phyloP scores from a whole-genome alignment of 2,888 invertebrate genomes.

The Cantharis flavilabris region DNA sequence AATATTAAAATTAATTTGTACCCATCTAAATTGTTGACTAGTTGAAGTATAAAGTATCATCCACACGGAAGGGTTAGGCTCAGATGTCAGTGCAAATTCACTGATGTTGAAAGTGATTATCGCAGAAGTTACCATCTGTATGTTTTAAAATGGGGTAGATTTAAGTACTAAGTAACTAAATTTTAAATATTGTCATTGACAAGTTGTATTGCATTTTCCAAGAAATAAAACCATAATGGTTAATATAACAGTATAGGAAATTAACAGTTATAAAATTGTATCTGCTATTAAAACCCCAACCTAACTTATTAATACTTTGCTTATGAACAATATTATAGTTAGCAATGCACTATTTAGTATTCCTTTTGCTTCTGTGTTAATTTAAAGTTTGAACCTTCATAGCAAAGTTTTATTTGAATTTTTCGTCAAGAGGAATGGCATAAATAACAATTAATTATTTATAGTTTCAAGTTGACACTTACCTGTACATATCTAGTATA shows the following conservation, averaged over 20 bases:
- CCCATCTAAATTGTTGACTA: neutral
- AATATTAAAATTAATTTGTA: neutral
- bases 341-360: neutral
- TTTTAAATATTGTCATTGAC: neutral
- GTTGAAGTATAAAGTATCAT: neutral
- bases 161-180: neutral
- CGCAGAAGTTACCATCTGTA: neutral
- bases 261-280: no score
- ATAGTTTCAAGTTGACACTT: neutral
- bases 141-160: neutral
- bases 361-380: neutral
- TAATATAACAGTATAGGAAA: neutral
- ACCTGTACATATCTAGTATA: neutral
- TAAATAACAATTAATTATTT: no score
- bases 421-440: no score
- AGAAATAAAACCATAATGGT: neutral
- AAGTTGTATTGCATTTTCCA: neutral
- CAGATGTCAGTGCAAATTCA: neutral
- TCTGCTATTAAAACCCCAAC: neutral
- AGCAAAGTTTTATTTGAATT: no score
- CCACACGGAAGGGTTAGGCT: neutral
- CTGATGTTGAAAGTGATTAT: neutral
- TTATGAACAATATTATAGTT: neutral
- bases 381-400: no score
- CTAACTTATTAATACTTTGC: neutral